Conservation (phyloP, 2,888 invertebrate genomes). For the Nomada lathburiana region DNA sequence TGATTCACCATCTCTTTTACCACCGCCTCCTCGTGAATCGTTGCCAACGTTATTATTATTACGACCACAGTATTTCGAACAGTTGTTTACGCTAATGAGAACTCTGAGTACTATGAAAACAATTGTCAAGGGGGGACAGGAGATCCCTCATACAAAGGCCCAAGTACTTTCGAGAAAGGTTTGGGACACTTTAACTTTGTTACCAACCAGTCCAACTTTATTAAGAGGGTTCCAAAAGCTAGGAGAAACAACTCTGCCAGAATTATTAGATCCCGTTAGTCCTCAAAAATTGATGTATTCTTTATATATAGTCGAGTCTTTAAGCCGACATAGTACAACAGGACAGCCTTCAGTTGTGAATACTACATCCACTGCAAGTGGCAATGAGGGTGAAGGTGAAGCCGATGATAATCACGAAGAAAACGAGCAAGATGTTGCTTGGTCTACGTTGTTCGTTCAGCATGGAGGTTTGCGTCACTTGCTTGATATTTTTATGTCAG, state of each 20-base stretch:
- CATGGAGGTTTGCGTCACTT: slow-evolving; percentile 94
- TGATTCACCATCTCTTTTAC: slow-evolving; percentile 94
- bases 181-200: slow-evolving; percentile 96
- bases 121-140: slow-evolving; percentile 89
- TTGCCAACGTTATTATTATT: slow-evolving; percentile 94
- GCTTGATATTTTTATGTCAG: slow-evolving; percentile 96
- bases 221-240: slow-evolving; percentile 93
- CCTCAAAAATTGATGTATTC: slow-evolving; percentile 98
- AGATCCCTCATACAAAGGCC: slow-evolving; percentile 93
- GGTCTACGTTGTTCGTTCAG: slow-evolving; percentile 93
- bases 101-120: slow-evolving; percentile 95
- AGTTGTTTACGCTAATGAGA: slow-evolving; percentile 95
- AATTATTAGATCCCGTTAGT: slow-evolving; percentile 93
- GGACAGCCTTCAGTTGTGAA: slow-evolving; percentile 61
- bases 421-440: slow-evolving; percentile 83
- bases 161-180: slow-evolving; percentile 94
- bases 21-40: slow-evolving; percentile 93
- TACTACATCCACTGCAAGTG: slow-evolving; percentile 61
- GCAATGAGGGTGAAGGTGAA: slow-evolving; percentile 72
- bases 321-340: slow-evolving; percentile 84
- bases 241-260: slow-evolving; percentile 88
- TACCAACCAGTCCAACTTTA: slow-evolving; percentile 95
- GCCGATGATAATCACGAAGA: slow-evolving; percentile 73
- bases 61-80: slow-evolving; percentile 95
- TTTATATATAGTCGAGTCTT: slow-evolving; percentile 94